phyloP scores from a whole-genome alignment of 2,888 invertebrate genomes.

The Silvanus unidentatus region DNA sequence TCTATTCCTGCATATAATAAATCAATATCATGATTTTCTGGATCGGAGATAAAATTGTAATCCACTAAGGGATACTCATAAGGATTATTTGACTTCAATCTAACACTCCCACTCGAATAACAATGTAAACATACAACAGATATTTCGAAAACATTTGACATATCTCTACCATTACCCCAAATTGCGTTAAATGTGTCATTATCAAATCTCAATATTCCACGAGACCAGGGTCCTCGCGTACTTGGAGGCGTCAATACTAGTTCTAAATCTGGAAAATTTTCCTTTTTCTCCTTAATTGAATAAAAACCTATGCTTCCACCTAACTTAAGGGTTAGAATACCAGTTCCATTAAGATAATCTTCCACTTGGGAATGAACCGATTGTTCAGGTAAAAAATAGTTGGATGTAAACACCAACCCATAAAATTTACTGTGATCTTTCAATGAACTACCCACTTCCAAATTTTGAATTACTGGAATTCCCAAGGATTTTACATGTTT shows the following conservation, averaged over 20 bases:
- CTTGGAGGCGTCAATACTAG: slow-evolving; percentile 47
- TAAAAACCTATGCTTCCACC: slow-evolving; percentile 23
- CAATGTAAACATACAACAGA: slow-evolving; percentile 13
- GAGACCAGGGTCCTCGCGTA: no score
- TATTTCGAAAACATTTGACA: slow-evolving; percentile 13
- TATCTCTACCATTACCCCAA: slow-evolving; percentile 31
- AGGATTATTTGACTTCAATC: slow-evolving; percentile 17
- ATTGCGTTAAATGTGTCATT: slow-evolving; percentile 41
- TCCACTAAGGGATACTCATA: slow-evolving; percentile 51
- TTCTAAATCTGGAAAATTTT: slow-evolving; percentile 23
- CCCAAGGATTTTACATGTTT: slow-evolving; percentile 53
- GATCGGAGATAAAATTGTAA: slow-evolving; percentile 59
- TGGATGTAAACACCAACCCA: slow-evolving; percentile 63
- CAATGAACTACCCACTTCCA: slow-evolving; percentile 68
- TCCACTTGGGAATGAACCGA: slow-evolving; percentile 10
- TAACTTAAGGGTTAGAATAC: slow-evolving; percentile 22
- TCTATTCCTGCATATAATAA: slow-evolving; percentile 51
- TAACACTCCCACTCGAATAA: slow-evolving; percentile 18
- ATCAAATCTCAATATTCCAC: no score
- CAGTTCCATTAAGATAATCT: slow-evolving; percentile 39
- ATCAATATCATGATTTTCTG: slow-evolving; percentile 45
- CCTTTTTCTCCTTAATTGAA: slow-evolving; percentile 8
- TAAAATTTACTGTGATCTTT: slow-evolving; percentile 70
- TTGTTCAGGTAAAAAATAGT: slow-evolving; percentile 43
- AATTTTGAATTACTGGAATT: slow-evolving; percentile 57